Conservation (phyloP, 1,140 invertebrate species). For the Heliconius hermathena region DNA sequence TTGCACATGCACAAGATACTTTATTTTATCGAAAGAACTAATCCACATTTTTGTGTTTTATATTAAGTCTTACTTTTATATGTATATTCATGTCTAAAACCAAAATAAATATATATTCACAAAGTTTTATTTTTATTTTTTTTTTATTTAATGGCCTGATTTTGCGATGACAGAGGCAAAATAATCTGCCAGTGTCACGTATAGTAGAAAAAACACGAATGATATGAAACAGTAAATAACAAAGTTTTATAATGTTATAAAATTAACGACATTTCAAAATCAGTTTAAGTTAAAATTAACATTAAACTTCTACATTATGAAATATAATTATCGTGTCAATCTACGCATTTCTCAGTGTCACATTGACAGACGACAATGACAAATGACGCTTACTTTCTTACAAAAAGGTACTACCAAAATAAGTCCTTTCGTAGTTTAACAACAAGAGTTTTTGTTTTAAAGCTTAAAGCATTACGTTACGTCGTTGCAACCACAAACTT, state of each 20-base stretch:
- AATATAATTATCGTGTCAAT: constrained; percentile 53
- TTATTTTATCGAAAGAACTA: neutral
- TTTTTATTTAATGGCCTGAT: too few species aligned
- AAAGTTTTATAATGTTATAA: neutral
- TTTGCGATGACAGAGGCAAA: too few species aligned
- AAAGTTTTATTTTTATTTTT: too few species aligned
- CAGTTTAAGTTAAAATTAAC: neutral
- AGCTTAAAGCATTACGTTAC: constrained; percentile 44
- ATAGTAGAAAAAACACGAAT: too few species aligned
- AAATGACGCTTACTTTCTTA: constrained; percentile 54
- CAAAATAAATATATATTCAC: neutral
- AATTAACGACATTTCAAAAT: neutral
- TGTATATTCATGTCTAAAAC: neutral
- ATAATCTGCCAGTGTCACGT: too few species aligned
- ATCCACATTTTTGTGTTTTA: neutral
- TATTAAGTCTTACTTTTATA: neutral
- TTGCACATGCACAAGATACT: too few species aligned
- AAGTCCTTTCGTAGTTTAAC: constrained; percentile 28
- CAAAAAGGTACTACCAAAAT: constrained; percentile 32
- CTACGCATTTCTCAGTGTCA: constrained; percentile 40
- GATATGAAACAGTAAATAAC: too few species aligned
- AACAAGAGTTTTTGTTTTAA: constrained; percentile 48
- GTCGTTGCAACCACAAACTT: constrained; percentile 50
- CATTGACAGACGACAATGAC: constrained; percentile 53
- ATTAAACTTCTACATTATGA: constrained; percentile 34